A percentile compares a stretch with the other conserved stretches of the same genome.
These are phyloP conservation scores for Bombus sylvicola DNA, from an alignment of 1,140 invertebrate genomes.

Conservation along the genomic window DNA sequence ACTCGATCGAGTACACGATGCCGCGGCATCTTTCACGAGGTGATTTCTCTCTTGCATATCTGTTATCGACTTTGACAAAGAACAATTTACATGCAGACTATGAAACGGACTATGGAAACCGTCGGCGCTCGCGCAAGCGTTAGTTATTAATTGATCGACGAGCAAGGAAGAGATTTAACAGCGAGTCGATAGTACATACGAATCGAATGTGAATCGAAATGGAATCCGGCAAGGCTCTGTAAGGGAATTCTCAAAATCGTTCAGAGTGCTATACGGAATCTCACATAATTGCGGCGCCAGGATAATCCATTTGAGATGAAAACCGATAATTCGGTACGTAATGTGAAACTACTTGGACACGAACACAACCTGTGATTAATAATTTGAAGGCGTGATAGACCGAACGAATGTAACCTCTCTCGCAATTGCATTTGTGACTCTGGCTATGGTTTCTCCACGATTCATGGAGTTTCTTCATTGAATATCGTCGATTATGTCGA, in stretches of 20 bases:
- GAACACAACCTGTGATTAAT: constrained; percentile 53
- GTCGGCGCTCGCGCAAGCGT: neutral
- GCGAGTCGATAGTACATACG: neutral
- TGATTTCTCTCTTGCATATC: neutral
- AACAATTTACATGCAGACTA: neutral
- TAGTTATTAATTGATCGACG: constrained; percentile 30
- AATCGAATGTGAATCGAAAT: neutral
- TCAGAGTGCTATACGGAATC: constrained; percentile 24
- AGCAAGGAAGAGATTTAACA: constrained; percentile 7
- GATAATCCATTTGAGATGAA: constrained; percentile 50
- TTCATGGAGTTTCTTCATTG: neutral
- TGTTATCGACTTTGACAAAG: neutral
- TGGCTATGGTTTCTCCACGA: neutral
- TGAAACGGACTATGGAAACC: neutral
- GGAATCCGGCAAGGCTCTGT: neutral
- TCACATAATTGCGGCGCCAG: constrained; percentile 41
- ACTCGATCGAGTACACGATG: too few relatives aligned
- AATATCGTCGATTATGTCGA: neutral
- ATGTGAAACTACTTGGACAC: constrained; percentile 51
- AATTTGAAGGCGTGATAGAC: constrained; percentile 45
- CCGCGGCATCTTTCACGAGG: neutral
- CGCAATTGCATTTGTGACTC: constrained; percentile 41
- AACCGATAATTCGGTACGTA: constrained; percentile 53
- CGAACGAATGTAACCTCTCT: constrained; percentile 1
- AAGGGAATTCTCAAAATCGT: constrained; percentile 44